Evolutionary conservation across 2,888 invertebrate genomes (phyloP).

Genomic region (Epiperipatus broadwayi): DNA sequence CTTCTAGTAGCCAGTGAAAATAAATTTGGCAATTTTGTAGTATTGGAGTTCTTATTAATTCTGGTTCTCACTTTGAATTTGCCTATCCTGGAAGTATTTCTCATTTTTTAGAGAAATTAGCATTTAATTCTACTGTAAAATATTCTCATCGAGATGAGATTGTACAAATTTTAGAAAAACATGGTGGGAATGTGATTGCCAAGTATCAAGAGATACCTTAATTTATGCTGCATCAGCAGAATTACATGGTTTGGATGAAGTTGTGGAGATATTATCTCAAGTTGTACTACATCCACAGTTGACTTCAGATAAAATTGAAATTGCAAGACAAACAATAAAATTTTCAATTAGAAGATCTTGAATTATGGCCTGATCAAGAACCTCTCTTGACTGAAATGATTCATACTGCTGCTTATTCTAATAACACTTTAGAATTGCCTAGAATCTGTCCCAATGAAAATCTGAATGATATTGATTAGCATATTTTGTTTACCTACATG

Average conservation of each 20-base stretch:
- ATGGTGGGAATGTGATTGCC: constrained; percentile 93
- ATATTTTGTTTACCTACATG: constrained; percentile 60
- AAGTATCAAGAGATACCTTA: constrained; percentile 85
- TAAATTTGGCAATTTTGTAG: constrained; percentile 57
- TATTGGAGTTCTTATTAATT: constrained; percentile 71
- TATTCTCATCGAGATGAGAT: constrained; percentile 35
- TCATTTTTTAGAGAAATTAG: constrained; percentile 90
- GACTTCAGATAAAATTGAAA: constrained; percentile 51
- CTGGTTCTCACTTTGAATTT: constrained; percentile 88
- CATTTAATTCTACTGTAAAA: constrained; percentile 61
- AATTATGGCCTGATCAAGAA: constrained; percentile 86
- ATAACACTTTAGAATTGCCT: constrained; percentile 84
- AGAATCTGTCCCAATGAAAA: constrained; percentile 70
- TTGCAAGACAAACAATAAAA: constrained; percentile 58
- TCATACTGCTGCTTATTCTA: constrained; percentile 78
- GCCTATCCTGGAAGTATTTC: constrained; percentile 93
- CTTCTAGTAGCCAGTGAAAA: constrained; percentile 80
- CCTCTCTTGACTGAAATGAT: constrained; percentile 88
- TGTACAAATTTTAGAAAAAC: constrained; percentile 76
- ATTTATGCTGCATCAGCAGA: constrained; percentile 94
- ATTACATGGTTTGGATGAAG: constrained; percentile 58
- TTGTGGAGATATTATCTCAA: constrained; percentile 70
- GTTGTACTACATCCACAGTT: constrained; percentile 71
- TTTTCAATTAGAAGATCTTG: constrained; percentile 80
- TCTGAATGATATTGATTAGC: constrained; percentile 53